Conservation (phyloP, 2,888 invertebrate species). For the Alloscopus bannaensis region DNA sequence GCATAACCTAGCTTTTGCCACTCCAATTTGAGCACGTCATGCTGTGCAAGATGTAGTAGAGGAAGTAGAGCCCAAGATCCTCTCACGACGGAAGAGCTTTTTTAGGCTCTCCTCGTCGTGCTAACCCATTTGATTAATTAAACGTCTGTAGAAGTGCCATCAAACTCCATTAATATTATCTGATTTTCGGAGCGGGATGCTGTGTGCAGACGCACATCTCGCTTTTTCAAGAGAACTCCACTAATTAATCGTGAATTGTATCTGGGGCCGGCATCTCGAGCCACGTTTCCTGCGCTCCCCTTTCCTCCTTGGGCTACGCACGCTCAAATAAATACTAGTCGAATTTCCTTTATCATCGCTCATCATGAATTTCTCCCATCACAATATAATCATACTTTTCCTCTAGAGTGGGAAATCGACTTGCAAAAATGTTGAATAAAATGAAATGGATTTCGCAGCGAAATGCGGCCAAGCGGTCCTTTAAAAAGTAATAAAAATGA, state of each 20-base stretch:
- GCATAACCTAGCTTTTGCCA: too few species aligned
- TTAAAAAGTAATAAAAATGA: slow-evolving; percentile 23
- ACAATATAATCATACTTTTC: too few species aligned
- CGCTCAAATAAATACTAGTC: too few species aligned
- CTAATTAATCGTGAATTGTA: slow-evolving; percentile 58
- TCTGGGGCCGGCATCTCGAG: slow-evolving; percentile 13
- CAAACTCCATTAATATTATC: slow-evolving; percentile 61
- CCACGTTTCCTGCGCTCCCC: not conserved
- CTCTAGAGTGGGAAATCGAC: too few species aligned
- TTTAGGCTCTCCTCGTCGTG: slow-evolving; percentile 22
- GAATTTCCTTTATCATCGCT: slow-evolving; percentile 8
- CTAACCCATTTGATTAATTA: slow-evolving; percentile 55
- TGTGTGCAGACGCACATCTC: not conserved
- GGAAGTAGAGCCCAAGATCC: too few species aligned
- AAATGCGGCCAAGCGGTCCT: slow-evolving; percentile 16
- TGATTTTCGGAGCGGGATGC: slow-evolving; percentile 47
- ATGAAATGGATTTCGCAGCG: not conserved
- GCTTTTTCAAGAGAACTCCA: slow-evolving; percentile 7
- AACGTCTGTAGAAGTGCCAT: slow-evolving; percentile 53
- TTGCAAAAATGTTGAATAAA: too few species aligned
- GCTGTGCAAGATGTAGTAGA: slow-evolving; percentile 40
- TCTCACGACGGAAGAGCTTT: slow-evolving; percentile 49
- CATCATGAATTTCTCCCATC: slow-evolving; percentile 13
- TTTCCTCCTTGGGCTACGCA: too few species aligned
- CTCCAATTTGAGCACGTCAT: slow-evolving; percentile 55